These are phyloP conservation scores for Metalampra italica DNA, from an alignment of 2,888 invertebrate genomes.

Conservation along the genomic window DNA sequence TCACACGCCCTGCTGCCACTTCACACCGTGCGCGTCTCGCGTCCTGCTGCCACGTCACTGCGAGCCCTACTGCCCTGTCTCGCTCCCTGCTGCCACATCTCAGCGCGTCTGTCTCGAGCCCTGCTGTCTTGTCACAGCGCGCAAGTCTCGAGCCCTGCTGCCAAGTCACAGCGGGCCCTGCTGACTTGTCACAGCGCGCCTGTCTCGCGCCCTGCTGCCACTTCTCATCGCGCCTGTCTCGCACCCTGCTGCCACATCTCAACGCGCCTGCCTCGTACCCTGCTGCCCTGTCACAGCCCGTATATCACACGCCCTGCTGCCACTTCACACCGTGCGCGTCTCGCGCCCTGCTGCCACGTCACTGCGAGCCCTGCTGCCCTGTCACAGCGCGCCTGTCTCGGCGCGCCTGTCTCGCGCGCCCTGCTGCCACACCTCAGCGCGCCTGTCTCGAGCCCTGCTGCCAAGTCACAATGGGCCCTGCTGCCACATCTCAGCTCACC, in stretches of 20 bases:
- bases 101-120: slow-evolving; percentile 1
- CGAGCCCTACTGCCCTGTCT: not conserved
- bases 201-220: slow-evolving; percentile 9
- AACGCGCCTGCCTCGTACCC: not conserved
- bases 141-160: slow-evolving; percentile 3
- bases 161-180: slow-evolving; percentile 5
- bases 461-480: not conserved
- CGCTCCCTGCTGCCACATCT: slow-evolving; percentile 11
- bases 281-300: slow-evolving; percentile 11
- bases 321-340: slow-evolving; percentile 1
- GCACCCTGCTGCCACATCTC: slow-evolving; percentile 9
- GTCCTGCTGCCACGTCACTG: slow-evolving; percentile 5
- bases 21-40: not conserved
- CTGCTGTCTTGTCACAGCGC: slow-evolving; percentile 13
- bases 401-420: not conserved
- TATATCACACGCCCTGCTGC: slow-evolving; percentile 3
- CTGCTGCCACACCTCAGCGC: not conserved
- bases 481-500: not conserved
- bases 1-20: not conserved
- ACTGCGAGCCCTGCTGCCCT: slow-evolving; percentile 4
- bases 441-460: slow-evolving; percentile 4
- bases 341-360: not conserved
- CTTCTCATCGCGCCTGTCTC: slow-evolving; percentile 5
- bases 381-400: not conserved
- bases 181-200: slow-evolving; percentile 9